Base-by-base conservation (phyloP, 2,888 invertebrate genomes). In the Eupithecia insigniata region DNA sequence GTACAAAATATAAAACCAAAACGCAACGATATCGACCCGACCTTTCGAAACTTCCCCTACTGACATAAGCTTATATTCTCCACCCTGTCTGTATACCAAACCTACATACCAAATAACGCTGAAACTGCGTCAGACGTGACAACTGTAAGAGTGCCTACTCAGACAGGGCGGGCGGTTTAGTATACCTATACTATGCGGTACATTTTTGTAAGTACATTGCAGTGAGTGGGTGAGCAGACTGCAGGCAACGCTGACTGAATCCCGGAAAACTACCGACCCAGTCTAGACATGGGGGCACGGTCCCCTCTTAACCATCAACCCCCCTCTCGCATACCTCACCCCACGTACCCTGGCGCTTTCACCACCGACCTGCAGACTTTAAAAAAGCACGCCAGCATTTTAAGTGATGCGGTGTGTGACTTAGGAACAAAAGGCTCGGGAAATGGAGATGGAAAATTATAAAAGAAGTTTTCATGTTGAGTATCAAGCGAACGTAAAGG, bases 251-350 rank as follows among this genome's bases (percentile, higher is more conserved):
- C 90, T 88, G 90, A 84, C 91, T 92, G 93, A 92, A 94, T 92
- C 93, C 93, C 91, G 94, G 94, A 94, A 93, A 94, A 94, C 94
- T 94, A 93, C 93, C 94, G 94, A 94, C 94, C 94, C 94, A 94
- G 94, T 94, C 94, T 94, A 94, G 94, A 94, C 94, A 87, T 91
- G 94, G 93, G 92, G 94, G 93, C 93, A 92, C 87, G 36, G 90
- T 90, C 92, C 91, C 92, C 91, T 87, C 85, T 78, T 79, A 71
- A 77, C 78, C 79, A 76, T 81, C 81, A 77, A 82, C 78, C 67
- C 78, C 82, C 78, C 83, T 79, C 84, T 78, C 82, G 70, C 79
- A 79, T 78, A 82, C 71, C 80, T 76, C 78, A 78, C 78, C 78
- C 74, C 78, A 79, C 82, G 85, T 85, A 80, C 87, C 89, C 91